Conservation (phyloP, 1,140 invertebrate genomes). For the Musca vetustissima region DNA sequence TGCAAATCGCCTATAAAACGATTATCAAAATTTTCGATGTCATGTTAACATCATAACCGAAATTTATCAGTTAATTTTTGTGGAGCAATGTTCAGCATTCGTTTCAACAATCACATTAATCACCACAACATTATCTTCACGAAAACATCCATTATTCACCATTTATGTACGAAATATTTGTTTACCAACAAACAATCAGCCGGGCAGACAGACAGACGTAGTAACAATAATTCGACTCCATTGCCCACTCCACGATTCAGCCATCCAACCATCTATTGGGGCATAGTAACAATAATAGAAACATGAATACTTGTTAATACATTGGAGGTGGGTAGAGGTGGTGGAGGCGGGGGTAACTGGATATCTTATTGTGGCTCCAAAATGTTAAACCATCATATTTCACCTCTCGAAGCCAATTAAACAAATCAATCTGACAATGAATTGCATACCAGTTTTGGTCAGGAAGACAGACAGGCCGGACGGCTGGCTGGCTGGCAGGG, state of each 20-base stretch:
- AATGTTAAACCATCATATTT: conserved; percentile 23
- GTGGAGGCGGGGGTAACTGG: background rate
- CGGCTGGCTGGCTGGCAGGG: too few relatives aligned
- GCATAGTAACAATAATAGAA: background rate
- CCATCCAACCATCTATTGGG: too few relatives aligned
- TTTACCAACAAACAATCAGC: background rate
- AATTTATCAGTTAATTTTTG: too few relatives aligned
- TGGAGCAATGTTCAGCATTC: background rate
- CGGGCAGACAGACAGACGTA: too few relatives aligned
- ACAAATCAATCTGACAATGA: conserved; percentile 28
- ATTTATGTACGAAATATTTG: conserved; percentile 13
- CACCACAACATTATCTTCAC: conserved; percentile 3
- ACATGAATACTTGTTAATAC: background rate
- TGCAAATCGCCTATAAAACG: too few relatives aligned
- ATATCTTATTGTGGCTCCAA: conserved; percentile 33
- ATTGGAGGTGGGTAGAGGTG: background rate
- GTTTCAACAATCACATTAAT: conserved; percentile 16
- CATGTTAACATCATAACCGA: too few relatives aligned
- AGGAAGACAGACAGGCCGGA: too few relatives aligned
- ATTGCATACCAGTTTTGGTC: conserved; percentile 11
- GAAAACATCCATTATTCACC: conserved; percentile 5
- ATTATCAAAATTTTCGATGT: too few relatives aligned
- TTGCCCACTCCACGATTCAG: background rate
- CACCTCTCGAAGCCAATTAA: conserved; percentile 29
- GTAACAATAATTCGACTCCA: background rate